Percentiles rank a stretch among this genome's conserved stretches.
Conservation (phyloP, 2,888 invertebrate genomes). For the Parnassius apollo region DNA sequence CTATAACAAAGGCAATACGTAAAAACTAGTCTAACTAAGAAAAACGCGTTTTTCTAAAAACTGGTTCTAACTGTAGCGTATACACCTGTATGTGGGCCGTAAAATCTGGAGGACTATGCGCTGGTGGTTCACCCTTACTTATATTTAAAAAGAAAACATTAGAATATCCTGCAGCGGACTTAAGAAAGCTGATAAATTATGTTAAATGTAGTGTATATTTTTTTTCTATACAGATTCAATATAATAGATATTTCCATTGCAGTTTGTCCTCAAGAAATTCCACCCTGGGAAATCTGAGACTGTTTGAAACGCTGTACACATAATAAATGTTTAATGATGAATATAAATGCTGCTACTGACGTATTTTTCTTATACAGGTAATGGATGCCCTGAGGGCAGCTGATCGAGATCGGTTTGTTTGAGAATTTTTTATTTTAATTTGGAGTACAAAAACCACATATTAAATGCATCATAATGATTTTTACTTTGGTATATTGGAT, state of each 20-base stretch:
- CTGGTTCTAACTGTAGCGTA: no score
- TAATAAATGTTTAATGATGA: constrained; percentile 18
- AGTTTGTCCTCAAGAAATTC: not conserved
- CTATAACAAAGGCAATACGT: no score
- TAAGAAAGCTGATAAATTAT: not conserved
- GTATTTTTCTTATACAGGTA: constrained; percentile 41
- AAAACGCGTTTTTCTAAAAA: no score
- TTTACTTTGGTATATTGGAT: not conserved
- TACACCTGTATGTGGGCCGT: no score
- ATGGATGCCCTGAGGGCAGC: constrained; percentile 36
- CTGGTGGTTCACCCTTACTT: no score
- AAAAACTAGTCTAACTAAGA: no score
- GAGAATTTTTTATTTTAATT: constrained; percentile 18
- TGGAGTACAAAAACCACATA: no score
- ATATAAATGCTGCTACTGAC: constrained; percentile 37
- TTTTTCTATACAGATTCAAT: no score
- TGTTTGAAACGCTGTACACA: constrained; percentile 11
- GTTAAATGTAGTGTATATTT: no score
- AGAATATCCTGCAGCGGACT: no score
- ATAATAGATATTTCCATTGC: not conserved
- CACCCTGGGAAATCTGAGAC: constrained; percentile 6
- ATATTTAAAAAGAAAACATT: no score
- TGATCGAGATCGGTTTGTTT: constrained; percentile 25
- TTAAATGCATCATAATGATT: not conserved
- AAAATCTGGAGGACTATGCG: no score